Evolutionary conservation across 2,888 invertebrate species (phyloP).

Genomic region (Crematogaster levior): DNA sequence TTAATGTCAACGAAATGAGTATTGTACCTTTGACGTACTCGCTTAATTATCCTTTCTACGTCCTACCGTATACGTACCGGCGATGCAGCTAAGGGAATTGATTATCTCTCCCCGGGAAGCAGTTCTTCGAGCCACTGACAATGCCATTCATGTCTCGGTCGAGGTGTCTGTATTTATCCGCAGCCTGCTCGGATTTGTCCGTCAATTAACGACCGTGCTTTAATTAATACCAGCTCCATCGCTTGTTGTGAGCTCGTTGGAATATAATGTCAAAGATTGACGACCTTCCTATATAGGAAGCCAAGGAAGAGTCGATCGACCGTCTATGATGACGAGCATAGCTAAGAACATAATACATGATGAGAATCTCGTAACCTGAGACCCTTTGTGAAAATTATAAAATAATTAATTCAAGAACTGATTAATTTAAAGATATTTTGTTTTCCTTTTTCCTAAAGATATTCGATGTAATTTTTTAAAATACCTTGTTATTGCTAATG

Average conservation of each 20-base stretch:
- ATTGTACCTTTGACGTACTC: conserved; percentile 48
- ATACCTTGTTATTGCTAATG: background rate
- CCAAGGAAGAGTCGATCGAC: conserved; percentile 19
- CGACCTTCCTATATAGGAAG: conserved; percentile 29
- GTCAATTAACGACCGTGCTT: conserved; percentile 72
- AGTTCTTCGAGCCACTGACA: conserved; percentile 64
- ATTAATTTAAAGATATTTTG: background rate
- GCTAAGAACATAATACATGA: background rate
- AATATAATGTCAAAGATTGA: conserved; percentile 71
- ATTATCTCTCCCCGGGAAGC: conserved; percentile 68
- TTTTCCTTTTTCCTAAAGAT: background rate
- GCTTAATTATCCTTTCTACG: conserved; percentile 66
- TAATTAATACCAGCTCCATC: conserved; percentile 69
- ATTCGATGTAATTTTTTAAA: background rate
- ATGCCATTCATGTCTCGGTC: conserved; percentile 67
- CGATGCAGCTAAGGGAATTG: conserved; percentile 61
- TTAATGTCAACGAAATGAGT: conserved; percentile 48
- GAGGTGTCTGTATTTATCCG: conserved; percentile 71
- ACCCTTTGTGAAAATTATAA: background rate
- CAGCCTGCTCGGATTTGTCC: conserved; percentile 63
- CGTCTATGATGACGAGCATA: conserved; percentile 21
- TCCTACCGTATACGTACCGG: conserved; percentile 59
- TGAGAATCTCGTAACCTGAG: background rate
- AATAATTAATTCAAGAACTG: background rate
- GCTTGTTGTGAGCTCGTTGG: conserved; percentile 37